A percentile compares a stretch with the other conserved stretches of the same genome.
phyloP scores from a whole-genome alignment of 2,797 vertebrate genomes.

The Tiaroga cobitis region DNA sequence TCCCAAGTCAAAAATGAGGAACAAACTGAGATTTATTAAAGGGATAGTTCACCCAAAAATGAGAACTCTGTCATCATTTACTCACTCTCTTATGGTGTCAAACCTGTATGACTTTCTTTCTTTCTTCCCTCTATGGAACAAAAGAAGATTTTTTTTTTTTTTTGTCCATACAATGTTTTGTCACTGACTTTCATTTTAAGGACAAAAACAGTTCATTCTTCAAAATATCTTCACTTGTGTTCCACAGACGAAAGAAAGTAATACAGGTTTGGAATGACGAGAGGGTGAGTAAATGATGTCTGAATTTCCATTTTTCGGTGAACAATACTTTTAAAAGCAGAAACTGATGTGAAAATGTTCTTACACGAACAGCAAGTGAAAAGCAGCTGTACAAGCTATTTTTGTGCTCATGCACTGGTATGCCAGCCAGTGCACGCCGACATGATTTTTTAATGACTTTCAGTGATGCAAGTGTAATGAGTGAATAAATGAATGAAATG shows the following conservation, averaged over 20 bases:
- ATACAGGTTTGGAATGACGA: neutral
- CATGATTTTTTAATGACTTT: neutral
- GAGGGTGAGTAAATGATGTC: neutral
- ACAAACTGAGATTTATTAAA: conserved; percentile 13
- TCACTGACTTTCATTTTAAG: neutral
- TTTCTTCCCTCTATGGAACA: neutral
- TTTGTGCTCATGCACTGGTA: neutral
- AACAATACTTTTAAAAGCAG: neutral
- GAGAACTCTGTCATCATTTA: neutral
- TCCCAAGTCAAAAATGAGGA: conserved; percentile 14
- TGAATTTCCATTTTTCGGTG: neutral
- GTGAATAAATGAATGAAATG: neutral
- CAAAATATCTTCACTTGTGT: neutral
- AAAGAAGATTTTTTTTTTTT: neutral
- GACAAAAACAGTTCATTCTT: neutral
- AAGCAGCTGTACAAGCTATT: neutral
- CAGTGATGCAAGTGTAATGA: neutral
- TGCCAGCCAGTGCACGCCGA: neutral
- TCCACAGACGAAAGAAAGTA: neutral
- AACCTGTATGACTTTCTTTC: neutral
- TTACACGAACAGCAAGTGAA: neutral
- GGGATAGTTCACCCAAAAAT: neutral
- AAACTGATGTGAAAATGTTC: conserved; percentile 19
- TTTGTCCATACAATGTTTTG: neutral
- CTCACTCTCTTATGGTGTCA: neutral